Percentiles rank a stretch among this genome's conserved stretches.
These are phyloP conservation scores for Proisotoma minuta DNA, from an alignment of 2,888 invertebrate species.

Conservation along the genomic window DNA sequence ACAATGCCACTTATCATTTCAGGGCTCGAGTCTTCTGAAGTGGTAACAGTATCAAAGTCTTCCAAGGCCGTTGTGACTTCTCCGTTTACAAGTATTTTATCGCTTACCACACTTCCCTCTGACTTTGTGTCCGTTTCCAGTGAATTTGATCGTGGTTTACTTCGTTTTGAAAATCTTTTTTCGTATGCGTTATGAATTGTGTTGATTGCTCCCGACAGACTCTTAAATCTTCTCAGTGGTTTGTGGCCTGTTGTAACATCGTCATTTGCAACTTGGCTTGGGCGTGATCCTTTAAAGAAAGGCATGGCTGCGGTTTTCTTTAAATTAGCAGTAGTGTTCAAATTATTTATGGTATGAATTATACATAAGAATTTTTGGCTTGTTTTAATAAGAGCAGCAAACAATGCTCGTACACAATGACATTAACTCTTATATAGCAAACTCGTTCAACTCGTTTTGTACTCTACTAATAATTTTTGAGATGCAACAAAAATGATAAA, in stretches of 20 bases:
- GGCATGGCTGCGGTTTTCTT: constrained; percentile 3
- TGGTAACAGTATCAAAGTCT: not conserved
- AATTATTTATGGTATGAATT: not conserved
- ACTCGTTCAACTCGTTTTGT: not conserved
- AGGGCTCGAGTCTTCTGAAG: not conserved
- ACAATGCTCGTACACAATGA: no score
- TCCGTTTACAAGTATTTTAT: constrained; percentile 2
- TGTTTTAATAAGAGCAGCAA: not conserved
- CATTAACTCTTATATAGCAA: no score
- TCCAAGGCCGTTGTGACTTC: not conserved
- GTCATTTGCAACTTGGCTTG: not conserved
- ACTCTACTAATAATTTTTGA: not conserved
- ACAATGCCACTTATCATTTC: not conserved
- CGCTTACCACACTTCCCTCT: not conserved
- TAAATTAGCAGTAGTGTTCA: not conserved
- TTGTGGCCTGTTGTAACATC: constrained; percentile 14
- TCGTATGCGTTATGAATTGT: not conserved
- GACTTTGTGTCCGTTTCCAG: constrained; percentile 12
- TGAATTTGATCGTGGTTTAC: not conserved
- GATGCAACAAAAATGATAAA: not conserved
- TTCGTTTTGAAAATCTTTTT: not conserved
- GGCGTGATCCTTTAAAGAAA: not conserved
- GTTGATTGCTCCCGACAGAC: not conserved
- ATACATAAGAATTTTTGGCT: not conserved
- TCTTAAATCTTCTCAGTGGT: constrained; percentile 6